These are phyloP conservation scores for Perccottus glenii DNA, from an alignment of 2,113 vertebrate genomes.

Conservation along the genomic window DNA sequence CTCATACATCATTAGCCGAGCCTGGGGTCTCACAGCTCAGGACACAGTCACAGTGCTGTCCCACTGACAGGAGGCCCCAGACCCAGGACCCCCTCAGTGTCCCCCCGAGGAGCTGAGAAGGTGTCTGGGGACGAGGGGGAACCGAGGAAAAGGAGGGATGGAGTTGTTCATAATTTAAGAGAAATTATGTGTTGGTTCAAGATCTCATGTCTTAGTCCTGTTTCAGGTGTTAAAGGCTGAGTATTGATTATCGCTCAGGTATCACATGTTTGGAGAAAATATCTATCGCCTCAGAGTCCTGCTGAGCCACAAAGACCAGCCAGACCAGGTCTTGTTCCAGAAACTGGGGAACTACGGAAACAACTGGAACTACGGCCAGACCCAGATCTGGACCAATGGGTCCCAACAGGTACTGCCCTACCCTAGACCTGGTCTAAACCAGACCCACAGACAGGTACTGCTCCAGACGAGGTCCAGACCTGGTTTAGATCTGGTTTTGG, in stretches of 20 bases:
- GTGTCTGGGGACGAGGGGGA: no score
- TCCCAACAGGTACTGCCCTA: no score
- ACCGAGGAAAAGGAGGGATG: no score
- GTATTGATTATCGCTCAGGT: slow-evolving; percentile 78
- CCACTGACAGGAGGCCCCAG: no score
- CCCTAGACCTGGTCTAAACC: slow-evolving; percentile 67
- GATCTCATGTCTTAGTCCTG: not conserved
- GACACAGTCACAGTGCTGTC: no score
- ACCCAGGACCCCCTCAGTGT: no score
- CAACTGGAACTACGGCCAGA: slow-evolving; percentile 89
- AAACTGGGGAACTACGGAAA: slow-evolving; percentile 90
- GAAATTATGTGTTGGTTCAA: no score
- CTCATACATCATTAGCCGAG: not conserved
- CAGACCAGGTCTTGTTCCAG: slow-evolving; percentile 76
- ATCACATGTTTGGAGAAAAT: slow-evolving; percentile 87
- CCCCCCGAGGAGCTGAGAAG: no score
- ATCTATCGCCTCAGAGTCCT: slow-evolving; percentile 80
- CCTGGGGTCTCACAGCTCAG: not conserved
- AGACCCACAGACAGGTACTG: slow-evolving; percentile 47
- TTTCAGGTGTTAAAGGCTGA: not conserved
- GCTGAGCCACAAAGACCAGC: not conserved
- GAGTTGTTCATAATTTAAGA: no score
- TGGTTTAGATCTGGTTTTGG: not conserved
- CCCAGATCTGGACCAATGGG: slow-evolving; percentile 57
- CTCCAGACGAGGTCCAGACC: not conserved